Base-by-base conservation (phyloP, 2,888 invertebrate species). In the Limnephilus marmoratus region DNA sequence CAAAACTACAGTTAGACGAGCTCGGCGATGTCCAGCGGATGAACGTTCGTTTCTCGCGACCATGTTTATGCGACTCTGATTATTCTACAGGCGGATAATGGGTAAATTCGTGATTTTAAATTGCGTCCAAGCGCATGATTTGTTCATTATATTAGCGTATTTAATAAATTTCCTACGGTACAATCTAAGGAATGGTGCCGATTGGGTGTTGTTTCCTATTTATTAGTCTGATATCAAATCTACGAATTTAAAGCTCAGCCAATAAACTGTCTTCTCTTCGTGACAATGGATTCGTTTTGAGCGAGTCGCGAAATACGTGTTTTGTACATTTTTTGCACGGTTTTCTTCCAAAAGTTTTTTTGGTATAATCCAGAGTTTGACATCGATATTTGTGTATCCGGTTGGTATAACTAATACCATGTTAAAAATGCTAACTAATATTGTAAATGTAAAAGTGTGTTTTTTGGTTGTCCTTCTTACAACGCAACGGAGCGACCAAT, bases 51-150 rank as follows among this genome's bases (percentile, higher is more conserved):
- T 68, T 53, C 15, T 24, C 18, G 53, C 18, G 37, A 80, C 88
- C 11, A 81, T 68, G 24, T 34, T 88, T 88, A 88, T 88, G 88
- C 88, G 68, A 37, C 34, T 18, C 34, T 37, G 81, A 34, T 89
- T 89, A 80, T 86, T 80, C 31, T 41, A 24, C 34, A 80, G 81
- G 81, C 68, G 41, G 18, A 80, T 89, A 80, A 81, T 89, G 88
- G 80, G 13, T 81, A n/a, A 80, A 89, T 80, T 89, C 88, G 88
- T 89, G 81, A 89, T 41, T 31, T 80, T 37, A 13, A 89, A 89
- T 45, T 49, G 4, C 86, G 41, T 86, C 86, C 49, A 29, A 86
- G 37, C 34, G 68, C 80, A 34, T 68, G 68, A 88, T 87, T 31
- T 88, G 88, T 29, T 88, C 53, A 80, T 89, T 53, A 34, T 87